A percentile compares a stretch with the other conserved stretches of the same genome.
phyloP scores from a whole-genome alignment of 2,888 invertebrate genomes.

The Leptopilina drosophilae region DNA sequence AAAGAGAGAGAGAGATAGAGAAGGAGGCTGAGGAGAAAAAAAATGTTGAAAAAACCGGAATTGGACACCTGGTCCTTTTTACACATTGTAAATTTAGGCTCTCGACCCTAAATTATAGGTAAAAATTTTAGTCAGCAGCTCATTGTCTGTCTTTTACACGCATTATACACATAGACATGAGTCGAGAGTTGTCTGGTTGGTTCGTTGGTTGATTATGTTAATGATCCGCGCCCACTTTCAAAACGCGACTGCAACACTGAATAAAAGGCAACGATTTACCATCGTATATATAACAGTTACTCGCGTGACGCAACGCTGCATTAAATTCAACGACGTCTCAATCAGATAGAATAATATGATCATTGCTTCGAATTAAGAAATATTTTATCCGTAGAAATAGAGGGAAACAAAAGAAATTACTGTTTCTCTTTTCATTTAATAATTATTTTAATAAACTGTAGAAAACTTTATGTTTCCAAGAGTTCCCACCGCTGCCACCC shows the following conservation, averaged over 20 bases:
- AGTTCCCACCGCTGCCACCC: too few relatives aligned
- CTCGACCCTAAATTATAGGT: conserved; percentile 31
- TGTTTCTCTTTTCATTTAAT: too few relatives aligned
- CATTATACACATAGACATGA: conserved; percentile 42
- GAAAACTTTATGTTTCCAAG: too few relatives aligned
- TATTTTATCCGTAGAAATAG: neutral
- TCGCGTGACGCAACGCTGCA: conserved; percentile 68
- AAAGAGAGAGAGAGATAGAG: too few relatives aligned
- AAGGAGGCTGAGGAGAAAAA: conserved; percentile 26
- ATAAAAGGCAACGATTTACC: conserved; percentile 69
- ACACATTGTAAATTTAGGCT: conserved; percentile 17
- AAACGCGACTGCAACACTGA: conserved; percentile 57
- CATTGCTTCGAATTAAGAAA: conserved; percentile 27
- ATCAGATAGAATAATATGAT: conserved; percentile 47
- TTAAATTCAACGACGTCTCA: conserved; percentile 59
- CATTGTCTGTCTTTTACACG: conserved; percentile 52
- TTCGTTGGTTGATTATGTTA: conserved; percentile 70
- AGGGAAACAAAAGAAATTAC: neutral
- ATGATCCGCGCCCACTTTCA: conserved; percentile 60
- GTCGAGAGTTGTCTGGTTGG: conserved; percentile 50
- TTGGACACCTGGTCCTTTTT: conserved; percentile 54
- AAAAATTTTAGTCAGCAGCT: conserved; percentile 53
- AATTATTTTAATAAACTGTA: too few relatives aligned
- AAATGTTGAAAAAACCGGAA: conserved; percentile 41
- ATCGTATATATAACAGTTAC: conserved; percentile 63